phyloP scores from a whole-genome alignment of 1,140 invertebrate species.

The Hycleus cichorii region DNA sequence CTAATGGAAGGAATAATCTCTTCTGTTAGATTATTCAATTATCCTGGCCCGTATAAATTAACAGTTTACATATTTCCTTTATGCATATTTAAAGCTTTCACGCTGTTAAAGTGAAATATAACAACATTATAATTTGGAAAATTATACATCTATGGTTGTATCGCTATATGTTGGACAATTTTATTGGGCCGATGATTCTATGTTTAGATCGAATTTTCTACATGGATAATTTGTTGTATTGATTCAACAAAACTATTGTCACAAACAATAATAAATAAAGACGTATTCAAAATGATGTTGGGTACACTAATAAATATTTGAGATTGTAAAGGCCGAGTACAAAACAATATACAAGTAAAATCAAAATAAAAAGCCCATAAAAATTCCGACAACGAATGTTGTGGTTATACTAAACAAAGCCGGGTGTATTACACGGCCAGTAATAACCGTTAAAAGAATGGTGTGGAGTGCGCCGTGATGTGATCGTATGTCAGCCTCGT shows the following conservation, averaged over 20 bases:
- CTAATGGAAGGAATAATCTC: too few species aligned
- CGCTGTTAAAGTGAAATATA: slow-evolving; percentile 6
- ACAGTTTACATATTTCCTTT: too few species aligned
- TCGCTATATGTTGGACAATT: too few species aligned
- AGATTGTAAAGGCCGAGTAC: not conserved
- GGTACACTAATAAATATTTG: slow-evolving; percentile 11
- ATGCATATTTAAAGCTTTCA: not conserved
- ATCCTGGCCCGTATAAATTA: too few species aligned
- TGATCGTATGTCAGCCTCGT: slow-evolving; percentile 25
- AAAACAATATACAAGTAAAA: slow-evolving; percentile 19
- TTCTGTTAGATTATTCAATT: too few species aligned
- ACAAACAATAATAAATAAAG: slow-evolving; percentile 15
- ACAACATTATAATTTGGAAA: not conserved
- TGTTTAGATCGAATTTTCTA: too few species aligned
- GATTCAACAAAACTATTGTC: slow-evolving; percentile 1
- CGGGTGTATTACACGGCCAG: slow-evolving; percentile 9
- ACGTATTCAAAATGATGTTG: slow-evolving; percentile 16
- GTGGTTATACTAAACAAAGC: slow-evolving; percentile 20
- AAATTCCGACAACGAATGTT: slow-evolving; percentile 18
- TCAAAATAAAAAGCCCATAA: slow-evolving; percentile 19
- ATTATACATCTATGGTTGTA: too few species aligned
- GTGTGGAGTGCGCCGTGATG: slow-evolving; percentile 23
- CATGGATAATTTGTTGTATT: too few species aligned
- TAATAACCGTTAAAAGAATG: slow-evolving; percentile 24
- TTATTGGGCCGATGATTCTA: too few species aligned